A percentile compares a stretch with the other conserved stretches of the same genome.
phyloP scores from a whole-genome alignment of 2,113 vertebrate species.

The Atherinomorus stipes region DNA sequence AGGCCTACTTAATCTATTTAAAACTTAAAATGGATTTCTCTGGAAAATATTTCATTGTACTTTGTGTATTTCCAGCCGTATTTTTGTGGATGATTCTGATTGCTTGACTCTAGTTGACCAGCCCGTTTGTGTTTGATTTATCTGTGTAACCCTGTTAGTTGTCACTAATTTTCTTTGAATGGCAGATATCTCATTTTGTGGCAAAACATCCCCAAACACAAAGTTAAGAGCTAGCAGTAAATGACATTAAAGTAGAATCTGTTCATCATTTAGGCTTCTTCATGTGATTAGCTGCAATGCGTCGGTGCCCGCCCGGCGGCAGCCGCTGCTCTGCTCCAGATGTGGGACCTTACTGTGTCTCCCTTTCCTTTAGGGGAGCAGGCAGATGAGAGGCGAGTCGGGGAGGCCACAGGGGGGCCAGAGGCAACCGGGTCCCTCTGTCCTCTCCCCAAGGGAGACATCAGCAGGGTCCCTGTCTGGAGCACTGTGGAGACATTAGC shows the following conservation, averaged over 20 bases:
- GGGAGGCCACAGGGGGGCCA: constrained; percentile 75
- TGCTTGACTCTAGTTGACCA: constrained; percentile 8
- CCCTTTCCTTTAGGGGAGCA: constrained; percentile 83
- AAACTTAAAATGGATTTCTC: background rate
- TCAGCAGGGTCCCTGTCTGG: constrained; percentile 82
- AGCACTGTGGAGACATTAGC: constrained; percentile 84
- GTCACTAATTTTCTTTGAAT: constrained; percentile 51
- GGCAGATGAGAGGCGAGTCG: constrained; percentile 80
- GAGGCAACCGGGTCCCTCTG: constrained; percentile 76
- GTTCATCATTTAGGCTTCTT: constrained; percentile 62
- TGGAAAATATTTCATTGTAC: background rate
- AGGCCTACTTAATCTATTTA: background rate
- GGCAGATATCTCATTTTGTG: constrained; percentile 50
- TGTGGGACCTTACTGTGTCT: constrained; percentile 78
- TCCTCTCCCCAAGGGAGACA: constrained; percentile 79
- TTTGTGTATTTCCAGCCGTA: background rate
- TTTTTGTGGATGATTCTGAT: background rate
- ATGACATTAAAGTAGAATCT: constrained; percentile 59
- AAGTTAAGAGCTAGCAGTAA: constrained; percentile 50
- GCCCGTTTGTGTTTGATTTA: constrained; percentile 32
- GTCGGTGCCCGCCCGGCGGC: constrained; percentile 38
- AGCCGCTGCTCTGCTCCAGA: constrained; percentile 73
- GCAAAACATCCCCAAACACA: constrained; percentile 32
- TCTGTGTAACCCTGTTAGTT: constrained; percentile 21
- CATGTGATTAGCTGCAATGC: constrained; percentile 69